Base-by-base conservation (phyloP, 2,888 invertebrate species). In the Dimorphilus gyrociliatus region DNA sequence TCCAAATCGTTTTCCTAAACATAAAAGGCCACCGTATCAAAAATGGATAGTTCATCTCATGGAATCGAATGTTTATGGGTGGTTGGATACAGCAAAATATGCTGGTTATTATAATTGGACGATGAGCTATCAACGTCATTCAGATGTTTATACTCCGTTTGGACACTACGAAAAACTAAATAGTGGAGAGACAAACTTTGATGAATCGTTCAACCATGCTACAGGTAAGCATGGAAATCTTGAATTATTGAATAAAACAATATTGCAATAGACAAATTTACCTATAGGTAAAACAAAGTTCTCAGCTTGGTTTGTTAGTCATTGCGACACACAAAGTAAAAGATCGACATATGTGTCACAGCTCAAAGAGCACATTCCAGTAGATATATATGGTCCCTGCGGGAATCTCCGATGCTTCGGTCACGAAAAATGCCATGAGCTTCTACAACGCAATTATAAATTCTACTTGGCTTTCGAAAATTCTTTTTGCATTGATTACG, bases 241-340 rank as follows among this genome's bases (percentile, higher is more conserved):
- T 5, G 17, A 16, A 6, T 2, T 13, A 4, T 12, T 4, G 27
- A 10, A 16, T 27, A 3, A 6, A 4, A 19, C 7, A 3, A 17
- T 13, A 27, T 19, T n/a, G 10, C 19, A n/a, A 13, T 10, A 16
- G 18, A 17, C 16, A 8, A 27, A 10, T 12, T 8, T 10, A n/a
- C 18, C 27, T 8, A 13, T 19, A 7, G 27, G 27, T n/a, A 42
- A 42, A 18, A 35, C 33, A 3, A 37, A 35, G 23, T 16, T 34
- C 14, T 35, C 37, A 5, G 46, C 43, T 2, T 47, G 47, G 47
- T 35, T 45, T 21, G 47, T 44, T 23, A 44, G 43, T 30, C 36
- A 45, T 23, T 47, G 47, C 19, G 4, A 29, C 6, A 41, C 44
- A 8, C 28, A 32, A 6, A 37, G 39, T 21, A 30, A 19, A 23